Base-by-base conservation (phyloP, 2,888 invertebrate species). In the Unio delphinus region DNA sequence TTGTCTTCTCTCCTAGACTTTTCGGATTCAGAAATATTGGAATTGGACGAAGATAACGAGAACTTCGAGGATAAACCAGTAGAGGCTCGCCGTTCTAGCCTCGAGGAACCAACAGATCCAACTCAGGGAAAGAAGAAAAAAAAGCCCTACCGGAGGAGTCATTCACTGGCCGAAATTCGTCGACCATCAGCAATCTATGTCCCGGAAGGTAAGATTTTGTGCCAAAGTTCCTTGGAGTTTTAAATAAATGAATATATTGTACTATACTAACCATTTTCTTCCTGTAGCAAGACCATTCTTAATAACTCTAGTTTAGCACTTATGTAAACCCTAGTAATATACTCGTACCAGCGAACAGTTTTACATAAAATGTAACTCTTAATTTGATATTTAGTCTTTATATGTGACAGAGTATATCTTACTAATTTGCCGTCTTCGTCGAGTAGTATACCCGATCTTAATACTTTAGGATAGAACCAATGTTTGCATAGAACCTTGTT, bases 11-110 rank as follows among this genome's bases (percentile, higher is more conserved):
- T 65, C 63, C n/a, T 69, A 85, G 86, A 86, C 74, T 81, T 85
- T 54, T 86, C 86, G 3, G 86, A 86, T 66, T 84, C 84, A n/a
- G 86, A 86, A 68, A 76, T 81, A n/a, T 73, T 81, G 26, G 84
- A 84, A 45, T 73, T 80, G 26, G 84, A 85, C 26, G 86, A 84
- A 18, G 73, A 81, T 69, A 77, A 77, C 55, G 76, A 79, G 23
- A 67, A 79, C 61, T 79, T 80, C 64, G 83, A 84, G 64, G 81
- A 81, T 60, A 69, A 80, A 1, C 79, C 79, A 28, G 80, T 80
- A 11, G 77, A 77, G 57, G 70, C 65, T 55, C 72, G 81, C n/a
- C 71, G 81, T 30, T 80, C 80, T 15, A 79, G 79, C 56, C 63
- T 79, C 3, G 80, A 80, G 34, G 81, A 81, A 59, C 71, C 68